Evolutionary conservation across 2,113 vertebrate species (phyloP).

Genomic region (Ciconia boyciana): DNA sequence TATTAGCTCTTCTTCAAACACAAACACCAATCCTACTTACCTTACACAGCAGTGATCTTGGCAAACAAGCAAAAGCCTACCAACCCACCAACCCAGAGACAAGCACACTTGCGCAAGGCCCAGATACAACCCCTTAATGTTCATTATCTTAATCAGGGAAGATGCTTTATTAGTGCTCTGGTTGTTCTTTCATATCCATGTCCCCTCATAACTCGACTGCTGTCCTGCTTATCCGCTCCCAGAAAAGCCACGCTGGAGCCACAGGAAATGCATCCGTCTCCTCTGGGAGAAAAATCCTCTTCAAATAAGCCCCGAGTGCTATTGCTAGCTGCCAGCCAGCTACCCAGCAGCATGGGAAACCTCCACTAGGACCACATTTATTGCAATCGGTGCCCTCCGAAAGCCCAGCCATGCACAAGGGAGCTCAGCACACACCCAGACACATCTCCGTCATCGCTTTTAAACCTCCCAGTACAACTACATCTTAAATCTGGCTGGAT

Average conservation of each 20-base stretch:
- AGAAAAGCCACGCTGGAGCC: not conserved
- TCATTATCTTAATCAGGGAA: not conserved
- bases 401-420: not conserved
- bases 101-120: not conserved
- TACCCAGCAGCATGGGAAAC: not conserved
- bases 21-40: not conserved
- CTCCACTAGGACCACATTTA: not conserved
- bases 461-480: not conserved
- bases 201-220: not conserved
- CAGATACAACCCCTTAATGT: not conserved
- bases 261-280: not conserved
- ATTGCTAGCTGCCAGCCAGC: not conserved
- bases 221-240: not conserved
- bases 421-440: not conserved
- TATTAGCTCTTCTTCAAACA: not conserved
- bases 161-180: not conserved
- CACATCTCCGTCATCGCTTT: not conserved
- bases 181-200: not conserved
- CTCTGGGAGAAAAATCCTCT: not conserved
- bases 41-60: not conserved
- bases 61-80: not conserved
- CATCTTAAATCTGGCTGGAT: not conserved
- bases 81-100: not conserved
- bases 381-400: not conserved
- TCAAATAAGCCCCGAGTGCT: accelerated